Base-by-base conservation (phyloP, 2,888 invertebrate genomes). In the Resseliella maxima region DNA sequence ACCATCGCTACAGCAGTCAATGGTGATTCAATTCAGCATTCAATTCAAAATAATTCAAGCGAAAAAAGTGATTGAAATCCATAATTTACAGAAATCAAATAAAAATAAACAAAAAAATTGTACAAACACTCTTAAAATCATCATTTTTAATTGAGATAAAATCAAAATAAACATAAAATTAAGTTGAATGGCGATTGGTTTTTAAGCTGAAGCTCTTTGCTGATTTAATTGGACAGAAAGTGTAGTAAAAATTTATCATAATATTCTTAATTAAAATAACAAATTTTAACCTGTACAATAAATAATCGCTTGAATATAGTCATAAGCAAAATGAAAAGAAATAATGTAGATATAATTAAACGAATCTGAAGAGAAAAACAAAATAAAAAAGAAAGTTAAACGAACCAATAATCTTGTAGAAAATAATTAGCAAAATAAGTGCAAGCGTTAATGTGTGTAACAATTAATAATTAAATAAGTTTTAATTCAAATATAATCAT, bases 71-170 rank as follows among this genome's bases (percentile, higher is more conserved):
- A 72, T 3, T 72, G 31, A 35, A 72, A 12, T 27, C 18, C 2
- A 50, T 15, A 15, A 2, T 18, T 15, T 18, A 24, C n/a, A 59
- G 59, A 27, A 59, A n/a, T 2, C 59, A 59, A 5, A 59, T 24
- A 3, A 59, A 31, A 31, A 21, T 59, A 59, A 5, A 27, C 50
- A 24, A 24, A n/a, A n/a, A n/a, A 72, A 72, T 72, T 72, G 72
- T 72, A 72, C 72, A 35, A 72, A 72, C 6, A 72, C 0, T 35
- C 72, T 27, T 35, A 72, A 72, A 12, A 12, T 35, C 15, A 72
- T 31, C 72, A 72, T 8, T 31, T 31, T 15, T 72, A 72, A 72
- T 72, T 72, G 72, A 72, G 72, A 72, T 72, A 72, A 12, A 72
- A 72, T 72, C 72, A 72, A 72, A 72, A 72, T 72, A 72, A 31